Conservation (phyloP, 2,888 invertebrate species). For the Cantharis rustica region DNA sequence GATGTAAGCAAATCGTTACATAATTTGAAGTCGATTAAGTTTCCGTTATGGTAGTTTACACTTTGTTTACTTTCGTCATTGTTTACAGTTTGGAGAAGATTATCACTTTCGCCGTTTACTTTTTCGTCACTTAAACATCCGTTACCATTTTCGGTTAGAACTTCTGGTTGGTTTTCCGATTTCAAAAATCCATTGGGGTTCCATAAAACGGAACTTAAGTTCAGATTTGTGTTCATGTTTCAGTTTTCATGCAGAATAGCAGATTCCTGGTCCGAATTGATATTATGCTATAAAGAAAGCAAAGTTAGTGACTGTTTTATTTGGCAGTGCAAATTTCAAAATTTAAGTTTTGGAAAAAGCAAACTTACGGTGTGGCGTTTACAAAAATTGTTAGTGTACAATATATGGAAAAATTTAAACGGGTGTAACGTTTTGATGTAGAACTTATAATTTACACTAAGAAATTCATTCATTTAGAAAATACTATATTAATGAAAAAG, state of each 20-base stretch:
- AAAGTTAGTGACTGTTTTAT: background rate
- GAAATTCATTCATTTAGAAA: conserved; percentile 11
- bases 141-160: background rate
- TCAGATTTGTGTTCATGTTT: background rate
- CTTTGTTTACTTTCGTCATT: background rate
- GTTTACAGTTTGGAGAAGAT: background rate
- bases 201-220: background rate
- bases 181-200: background rate
- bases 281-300: background rate
- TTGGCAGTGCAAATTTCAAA: background rate
- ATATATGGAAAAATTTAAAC: background rate
- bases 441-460: conserved; percentile 9
- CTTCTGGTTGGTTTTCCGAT: background rate
- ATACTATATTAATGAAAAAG: conserved; percentile 8
- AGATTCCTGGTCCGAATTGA: background rate
- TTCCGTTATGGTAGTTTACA: background rate
- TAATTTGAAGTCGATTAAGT: background rate
- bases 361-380: background rate
- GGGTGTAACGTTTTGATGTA: background rate
- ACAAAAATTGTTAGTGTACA: background rate
- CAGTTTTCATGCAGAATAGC: background rate
- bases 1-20: conserved; percentile 7
- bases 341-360: background rate
- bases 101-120: background rate
- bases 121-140: background rate